phyloP scores from a whole-genome alignment of 2,888 invertebrate species.

The Trachelus tabidus region DNA sequence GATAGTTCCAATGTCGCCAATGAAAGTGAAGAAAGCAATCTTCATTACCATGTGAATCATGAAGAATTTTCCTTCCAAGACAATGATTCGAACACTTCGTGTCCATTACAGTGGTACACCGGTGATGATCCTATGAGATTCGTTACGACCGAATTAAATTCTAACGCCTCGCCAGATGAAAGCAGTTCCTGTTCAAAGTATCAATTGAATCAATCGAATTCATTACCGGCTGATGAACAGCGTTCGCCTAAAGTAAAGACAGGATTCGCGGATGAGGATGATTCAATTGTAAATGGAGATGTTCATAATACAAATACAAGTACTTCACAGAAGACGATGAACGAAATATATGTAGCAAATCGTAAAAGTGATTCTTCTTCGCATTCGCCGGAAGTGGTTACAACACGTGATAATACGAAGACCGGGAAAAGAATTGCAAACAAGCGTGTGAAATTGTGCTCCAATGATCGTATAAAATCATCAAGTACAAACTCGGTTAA shows the following conservation, averaged over 20 bases:
- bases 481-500: slow-evolving; percentile 2
- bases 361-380: slow-evolving; percentile 15
- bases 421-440: slow-evolving; percentile 11
- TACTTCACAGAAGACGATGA: neutral
- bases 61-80: slow-evolving; percentile 35
- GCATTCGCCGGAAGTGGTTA: slow-evolving; percentile 15
- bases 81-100: slow-evolving; percentile 46
- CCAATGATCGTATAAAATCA: neutral
- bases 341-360: slow-evolving; percentile 10
- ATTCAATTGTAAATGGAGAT: neutral
- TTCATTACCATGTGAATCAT: slow-evolving; percentile 7
- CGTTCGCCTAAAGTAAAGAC: neutral
- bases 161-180: neutral
- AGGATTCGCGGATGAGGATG: neutral
- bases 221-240: neutral
- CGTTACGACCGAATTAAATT: slow-evolving; percentile 28
- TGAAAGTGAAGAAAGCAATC: slow-evolving; percentile 20
- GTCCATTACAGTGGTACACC: slow-evolving; percentile 48
- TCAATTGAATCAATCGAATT: neutral
- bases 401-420: slow-evolving; percentile 14
- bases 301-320: neutral
- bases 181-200: neutral
- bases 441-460: slow-evolving; percentile 24
- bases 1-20: slow-evolving; percentile 10
- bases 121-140: slow-evolving; percentile 39